These are phyloP conservation scores for Calliscelio sp. DNA, from an alignment of 2,888 invertebrate genomes.

Conservation along the genomic window DNA sequence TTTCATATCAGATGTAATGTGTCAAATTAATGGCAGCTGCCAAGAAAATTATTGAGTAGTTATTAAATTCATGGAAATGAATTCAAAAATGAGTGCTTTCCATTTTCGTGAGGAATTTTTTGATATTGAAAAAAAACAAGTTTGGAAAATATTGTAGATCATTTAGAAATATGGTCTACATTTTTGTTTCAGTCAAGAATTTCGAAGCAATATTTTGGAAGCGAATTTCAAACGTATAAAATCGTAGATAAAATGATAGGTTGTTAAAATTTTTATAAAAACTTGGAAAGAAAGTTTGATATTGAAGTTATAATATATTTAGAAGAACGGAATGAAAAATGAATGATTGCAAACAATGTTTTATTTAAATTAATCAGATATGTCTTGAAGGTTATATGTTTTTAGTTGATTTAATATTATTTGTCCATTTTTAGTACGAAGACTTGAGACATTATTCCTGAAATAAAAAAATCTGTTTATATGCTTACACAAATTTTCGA, in stretches of 20 bases:
- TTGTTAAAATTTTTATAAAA: neutral
- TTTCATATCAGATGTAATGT: neutral
- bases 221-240: slow-evolving; percentile 19
- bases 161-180: slow-evolving; percentile 20
- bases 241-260: neutral
- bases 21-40: neutral
- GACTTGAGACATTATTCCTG: too few species aligned
- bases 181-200: slow-evolving; percentile 25
- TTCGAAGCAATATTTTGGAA: slow-evolving; percentile 12
- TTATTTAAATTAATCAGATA: too few species aligned
- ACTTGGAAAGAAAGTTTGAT: neutral
- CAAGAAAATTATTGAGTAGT: too few species aligned
- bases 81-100: slow-evolving; percentile 25
- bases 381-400: too few species aligned
- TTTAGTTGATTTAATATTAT: too few species aligned
- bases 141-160: slow-evolving; percentile 17
- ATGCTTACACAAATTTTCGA: slow-evolving; percentile 9
- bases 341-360: too few species aligned
- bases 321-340: too few species aligned
- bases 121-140: neutral
- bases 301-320: neutral
- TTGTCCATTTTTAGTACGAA: too few species aligned
- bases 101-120: neutral
- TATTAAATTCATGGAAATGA: slow-evolving; percentile 13
- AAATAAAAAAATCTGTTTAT: slow-evolving; percentile 19